Conservation (phyloP, 1,140 invertebrate species). For the Diplogasteroides magnus region DNA sequence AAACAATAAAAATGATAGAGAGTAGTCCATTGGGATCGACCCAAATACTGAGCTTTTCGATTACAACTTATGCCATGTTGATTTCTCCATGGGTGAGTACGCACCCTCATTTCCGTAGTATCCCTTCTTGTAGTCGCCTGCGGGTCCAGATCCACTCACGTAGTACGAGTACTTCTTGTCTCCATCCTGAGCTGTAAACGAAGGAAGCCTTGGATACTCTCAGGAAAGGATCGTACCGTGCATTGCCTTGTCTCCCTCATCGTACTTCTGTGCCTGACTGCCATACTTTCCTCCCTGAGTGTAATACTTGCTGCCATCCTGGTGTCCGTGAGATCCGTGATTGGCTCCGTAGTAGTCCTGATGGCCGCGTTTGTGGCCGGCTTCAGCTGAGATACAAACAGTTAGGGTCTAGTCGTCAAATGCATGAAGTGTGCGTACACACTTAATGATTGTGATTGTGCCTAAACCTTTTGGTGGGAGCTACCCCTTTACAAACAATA, state of each 20-base stretch:
- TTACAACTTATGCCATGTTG: too few relatives aligned
- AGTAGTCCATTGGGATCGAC: too few relatives aligned
- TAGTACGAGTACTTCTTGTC: conserved; percentile 22
- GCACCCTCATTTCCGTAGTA: conserved; percentile 8
- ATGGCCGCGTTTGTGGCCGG: neutral
- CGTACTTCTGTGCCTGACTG: conserved; percentile 8
- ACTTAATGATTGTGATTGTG: too few relatives aligned
- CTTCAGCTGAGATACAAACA: neutral
- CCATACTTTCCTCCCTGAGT: neutral
- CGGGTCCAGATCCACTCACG: conserved; percentile 11
- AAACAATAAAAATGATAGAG: too few relatives aligned
- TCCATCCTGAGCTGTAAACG: conserved; percentile 1
- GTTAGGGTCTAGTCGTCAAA: too few relatives aligned
- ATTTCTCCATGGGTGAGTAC: too few relatives aligned
- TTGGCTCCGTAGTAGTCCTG: neutral
- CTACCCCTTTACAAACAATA: too few relatives aligned
- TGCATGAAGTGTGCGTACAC: too few relatives aligned
- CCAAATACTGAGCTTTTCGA: too few relatives aligned
- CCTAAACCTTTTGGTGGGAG: too few relatives aligned
- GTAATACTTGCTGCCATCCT: conserved; percentile 8
- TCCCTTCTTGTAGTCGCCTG: conserved; percentile 14
- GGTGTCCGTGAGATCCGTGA: conserved; percentile 10
- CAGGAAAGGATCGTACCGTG: neutral
- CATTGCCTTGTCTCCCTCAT: conserved; percentile 5
- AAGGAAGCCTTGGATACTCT: too few relatives aligned